Evolutionary conservation across 2,888 invertebrate species (phyloP), one percentile per base, ranked within the genome.

Genomic region (Saturnia pavonia): DNA sequence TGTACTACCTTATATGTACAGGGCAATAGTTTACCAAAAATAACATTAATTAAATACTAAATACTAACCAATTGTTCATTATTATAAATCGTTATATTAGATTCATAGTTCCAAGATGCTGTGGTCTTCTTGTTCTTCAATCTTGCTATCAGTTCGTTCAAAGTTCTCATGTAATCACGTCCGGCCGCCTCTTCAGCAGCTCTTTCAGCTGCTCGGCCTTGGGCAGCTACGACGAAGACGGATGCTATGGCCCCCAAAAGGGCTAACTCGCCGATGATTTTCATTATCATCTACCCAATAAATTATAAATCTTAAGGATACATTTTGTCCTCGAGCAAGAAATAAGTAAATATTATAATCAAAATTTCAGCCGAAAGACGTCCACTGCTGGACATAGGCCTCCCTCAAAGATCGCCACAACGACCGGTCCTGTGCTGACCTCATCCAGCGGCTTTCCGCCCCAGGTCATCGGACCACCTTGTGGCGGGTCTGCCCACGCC

Each of bases 71-170:
- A 90, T 19, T 80, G 78, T 48, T 95, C 94, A 70, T 96, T 94
- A 87, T 96, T 97, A 70, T 94, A 92, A 34, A 95, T 95, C 0
- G 96, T 97, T 19, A 97, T 94, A 84, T 97, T 96, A 0, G 96
- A 96, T 45, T 95, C 95, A 82, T 97, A 97, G 14, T 94, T 94
- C 97, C 97, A 97, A 19, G 94, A 90, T 0, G 96, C 96, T n/a
- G 96, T 79, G 0, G 92, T 85, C 68, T 89, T 91, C 71, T 92
- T 91, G 78, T 97, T 96, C 71, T 86, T 94, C 70, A 95, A 92
- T 69, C 91, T 90, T 0, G 94, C 94, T 27, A 94, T 90, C 70
- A 95, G 89, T n/a, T 93, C 94, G 77, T 97, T 96, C 7, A 96
- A 81, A 16, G 94, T 91, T 71, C 94, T 85, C 82, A 97, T 92